Base-by-base conservation (phyloP, 2,888 invertebrate species). In the Laothoe populi region DNA sequence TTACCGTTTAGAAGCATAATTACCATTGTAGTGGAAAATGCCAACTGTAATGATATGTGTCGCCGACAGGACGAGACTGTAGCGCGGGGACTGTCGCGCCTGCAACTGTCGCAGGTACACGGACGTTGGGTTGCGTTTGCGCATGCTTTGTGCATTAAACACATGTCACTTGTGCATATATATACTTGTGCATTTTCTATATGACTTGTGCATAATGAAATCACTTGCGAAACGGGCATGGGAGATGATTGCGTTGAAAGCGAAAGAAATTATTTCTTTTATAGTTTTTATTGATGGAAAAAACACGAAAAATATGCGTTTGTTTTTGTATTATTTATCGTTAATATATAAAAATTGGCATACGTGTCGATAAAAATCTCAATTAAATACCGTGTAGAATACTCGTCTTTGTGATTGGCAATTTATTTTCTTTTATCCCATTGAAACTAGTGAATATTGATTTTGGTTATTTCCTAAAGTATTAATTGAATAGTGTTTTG, bases 21-120 rank as follows among this genome's bases (percentile, higher is more conserved):
- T 5, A 16, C 4, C 0, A 44, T 19, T 44, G 16, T 19, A 44
- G 38, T 11, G 67, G 58, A 62, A 53, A 10, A 48, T 24, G 31
- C 16, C 16, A 13, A 38, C 59, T 62, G 60, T 60, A 57, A 19
- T 35, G 42, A 21, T 57, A 23, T 38, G 23, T 74, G 42, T 74
- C 24, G 65, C 53, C 21, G 72, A 57, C 91, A 93, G 93, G 91
- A 86, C 73, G 94, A 94, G 72, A 86, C 91, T 69, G 88, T 92
- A 64, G 79, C 88, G 67, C 85, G 88, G 44, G 82, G 86, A 65
- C 80, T 92, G 75, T 89, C 87, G 60, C 93, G 93, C 62, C 86
- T 93, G 31, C 88, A 86, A 59, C 79, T 92, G 38, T 76, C 80
- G 4, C 91, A 92, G 92, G 92, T 92, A 92, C 72, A 69, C 70